Base-by-base conservation (phyloP, 2,888 invertebrate genomes). In the Alloplasta piceator region DNA sequence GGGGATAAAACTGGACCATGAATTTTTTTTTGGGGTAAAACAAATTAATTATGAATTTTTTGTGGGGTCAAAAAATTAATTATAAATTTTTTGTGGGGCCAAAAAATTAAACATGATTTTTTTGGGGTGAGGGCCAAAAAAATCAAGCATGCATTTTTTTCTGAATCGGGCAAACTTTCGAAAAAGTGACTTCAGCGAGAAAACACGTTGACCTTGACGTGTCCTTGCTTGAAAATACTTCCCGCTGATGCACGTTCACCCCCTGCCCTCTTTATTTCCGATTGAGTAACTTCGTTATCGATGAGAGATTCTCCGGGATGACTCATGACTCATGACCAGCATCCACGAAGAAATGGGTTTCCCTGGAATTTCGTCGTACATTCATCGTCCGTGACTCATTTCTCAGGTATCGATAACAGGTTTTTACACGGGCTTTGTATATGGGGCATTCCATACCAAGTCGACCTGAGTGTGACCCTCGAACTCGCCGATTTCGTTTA, bases 341-440 rank as follows among this genome's bases (percentile, higher is more conserved):
- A 76, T 78, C 78, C 26, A 14, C 38, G 14, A 43, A 48, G 26
- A 68, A 50, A n/a, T 12, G 81, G 80, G 71, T 60, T 82, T 75
- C 83, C 82, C 78, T 76, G 82, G 82, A 82, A 83, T 83, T 73
- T 82, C 41, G 26, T 36, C 68, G 12, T 46, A 56, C 12, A 36
- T 43, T n/a, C 43, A 43, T 61, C 43, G 41, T 14, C 10, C 36
- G 64, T 83, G 83, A 82, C 80, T 82, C 83, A 83, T 60, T 26
- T 1, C 26, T 12, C 76, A 82, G 83, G 78, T 83, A 78, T 75
- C 36, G 60, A 26, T 26, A 36, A 66, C 38, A 38, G 66, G 61
- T 50, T 70, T 46, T 39, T 46, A 56, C 71, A 60, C 60, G 26
- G 63, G 39, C 73, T 26, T 43, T 46, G n/a, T n/a, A n/a, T n/a